Evolutionary conservation across 1,140 invertebrate genomes (phyloP), one percentile per base, ranked within the genome.

Genomic region (Leptoteleia sp.): DNA sequence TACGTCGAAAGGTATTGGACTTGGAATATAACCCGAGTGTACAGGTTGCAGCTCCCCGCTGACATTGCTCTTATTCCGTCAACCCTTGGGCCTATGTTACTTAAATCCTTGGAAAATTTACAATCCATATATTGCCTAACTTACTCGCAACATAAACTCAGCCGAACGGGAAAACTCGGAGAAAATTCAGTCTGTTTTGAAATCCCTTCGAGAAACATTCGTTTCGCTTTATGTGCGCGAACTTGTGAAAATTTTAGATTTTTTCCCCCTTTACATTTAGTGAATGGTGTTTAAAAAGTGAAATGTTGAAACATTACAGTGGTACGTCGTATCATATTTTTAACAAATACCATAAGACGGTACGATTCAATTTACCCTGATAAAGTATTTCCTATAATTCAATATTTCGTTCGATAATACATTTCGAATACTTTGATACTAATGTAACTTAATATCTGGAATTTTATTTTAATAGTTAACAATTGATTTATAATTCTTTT

Each of bases 11-110:
- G 61, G 50, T 77, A 42, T 73, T 57, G 16, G 78, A 76, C 57
- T 81, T 55, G 68, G 57, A 55, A 83, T 73, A 67, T 67, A 68
- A 70, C 59, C 59, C 48, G 76, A 64, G 50, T 62, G 81, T 77
- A 80, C 85, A 87, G 83, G 82, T 88, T 88, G 68, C 37, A 55
- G 38, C 68, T 55, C 72, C 82, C 83, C 67, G 65, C 50, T 78
- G 81, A 33, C 54, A 80, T 75, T 84, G 82, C 83, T 81, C 83
- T 84, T 65, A 79, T 84, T 85, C 42, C 61, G 73, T 81, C 80
- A 80, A 75, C 42, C 68, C 64, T 52, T 55, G 31, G 61, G 47
- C 64, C 70, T 78, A 73, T 73, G 71, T 82, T 82, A 65, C 38
- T 37, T 15, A 59, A 78, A 64, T 68, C 47, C 62, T 19, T 17